These are phyloP conservation scores for Cosmia trapezina DNA, from an alignment of 2,888 invertebrate genomes.

Conservation along the genomic window DNA sequence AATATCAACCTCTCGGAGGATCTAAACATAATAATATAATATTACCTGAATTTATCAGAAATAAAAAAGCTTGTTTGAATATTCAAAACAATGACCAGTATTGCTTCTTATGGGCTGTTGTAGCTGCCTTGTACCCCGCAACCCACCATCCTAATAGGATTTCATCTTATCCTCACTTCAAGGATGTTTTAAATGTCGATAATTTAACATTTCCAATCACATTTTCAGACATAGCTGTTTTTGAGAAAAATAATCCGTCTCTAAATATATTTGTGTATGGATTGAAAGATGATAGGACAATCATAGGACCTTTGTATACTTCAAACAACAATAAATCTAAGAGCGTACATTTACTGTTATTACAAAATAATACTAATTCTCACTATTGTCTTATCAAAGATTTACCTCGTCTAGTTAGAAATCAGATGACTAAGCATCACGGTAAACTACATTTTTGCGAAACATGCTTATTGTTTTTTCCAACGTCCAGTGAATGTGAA, in stretches of 20 bases:
- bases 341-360: background rate
- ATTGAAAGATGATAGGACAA: too few relatives aligned
- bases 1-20: background rate
- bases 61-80: too few relatives aligned
- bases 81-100: too few relatives aligned
- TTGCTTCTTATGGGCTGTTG: background rate
- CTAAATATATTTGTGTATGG: background rate
- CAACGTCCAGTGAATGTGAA: too few relatives aligned
- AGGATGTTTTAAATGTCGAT: conserved; percentile 1
- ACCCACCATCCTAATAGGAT: too few relatives aligned
- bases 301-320: background rate
- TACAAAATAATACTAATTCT: conserved; percentile 5
- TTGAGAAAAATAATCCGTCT: background rate
- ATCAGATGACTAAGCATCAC: conserved; percentile 2
- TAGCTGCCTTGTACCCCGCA: too few relatives aligned
- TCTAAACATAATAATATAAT: too few relatives aligned
- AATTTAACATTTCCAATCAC: conserved; percentile 2
- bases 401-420: too few relatives aligned
- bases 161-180: too few relatives aligned
- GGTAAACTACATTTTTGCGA: conserved; percentile 6
- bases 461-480: conserved; percentile 14
- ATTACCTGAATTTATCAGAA: too few relatives aligned
- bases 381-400: conserved; percentile 3
- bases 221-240: background rate
- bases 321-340: conserved; percentile 3